Base-by-base conservation (phyloP, 2,888 invertebrate species). In the Papilio elwesi region DNA sequence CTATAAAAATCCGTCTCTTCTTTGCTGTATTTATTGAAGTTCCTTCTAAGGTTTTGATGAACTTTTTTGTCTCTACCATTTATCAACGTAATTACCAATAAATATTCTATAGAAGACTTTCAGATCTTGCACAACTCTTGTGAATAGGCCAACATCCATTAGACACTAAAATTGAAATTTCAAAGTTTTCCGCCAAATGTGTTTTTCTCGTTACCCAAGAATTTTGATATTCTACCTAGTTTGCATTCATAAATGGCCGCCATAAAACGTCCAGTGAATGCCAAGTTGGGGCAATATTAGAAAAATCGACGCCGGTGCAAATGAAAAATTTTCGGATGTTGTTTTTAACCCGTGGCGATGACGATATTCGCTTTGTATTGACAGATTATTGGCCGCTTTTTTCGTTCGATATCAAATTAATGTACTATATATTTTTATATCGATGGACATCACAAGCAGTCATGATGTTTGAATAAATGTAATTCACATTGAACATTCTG, bases 181-280 rank as follows among this genome's bases (percentile, higher is more conserved):
- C 72, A 71, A 78, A 77, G 68, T 77, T 76, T 73, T 68, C 63
- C 66, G 73, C 77, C 78, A 77, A 80, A 78, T 79, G 76, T 80
- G 79, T 78, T 79, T 79, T 80, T 76, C 77, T 77, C 75, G 74
- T 78, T 74, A 78, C 76, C 76, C 73, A 49, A 66, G 65, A 49
- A 62, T n/a, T 79, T 77, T 78, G 76, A 79, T 80, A 79, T 80
- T 78, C 76, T 76, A 73, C 74, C 77, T 76, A 79, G 77, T 79
- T 80, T 77, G 78, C 78, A 79, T 80, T 79, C 80, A 76, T 67
- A 75, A 77, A 74, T 75, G 76, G 76, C 72, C 70, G 74, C 73
- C 76, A 77, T 76, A 78, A 79, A 79, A 78, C 75, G 78, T 75
- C 78, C 77, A 75, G 74, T 66, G 76, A 76, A 76, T 78, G 78